phyloP scores from a whole-genome alignment of 2,113 vertebrate genomes.

The Arothron firmamentum region DNA sequence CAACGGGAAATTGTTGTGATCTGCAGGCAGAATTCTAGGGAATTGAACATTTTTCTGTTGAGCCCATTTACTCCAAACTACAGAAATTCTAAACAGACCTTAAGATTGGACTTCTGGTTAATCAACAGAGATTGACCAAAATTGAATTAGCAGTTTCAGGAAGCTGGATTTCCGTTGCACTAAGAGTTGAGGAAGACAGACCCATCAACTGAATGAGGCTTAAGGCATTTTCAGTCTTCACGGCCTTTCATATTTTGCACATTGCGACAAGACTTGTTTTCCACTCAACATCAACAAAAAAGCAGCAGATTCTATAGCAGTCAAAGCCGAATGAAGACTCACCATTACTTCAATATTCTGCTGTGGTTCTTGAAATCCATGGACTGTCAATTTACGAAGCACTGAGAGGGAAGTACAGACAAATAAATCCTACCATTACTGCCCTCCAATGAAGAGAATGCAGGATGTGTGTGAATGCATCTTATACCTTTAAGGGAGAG shows the following conservation, averaged over 20 bases:
- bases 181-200: constrained; percentile 17
- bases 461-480: not conserved
- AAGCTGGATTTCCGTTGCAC: constrained; percentile 31
- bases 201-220: constrained; percentile 45
- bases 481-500: constrained; percentile 91
- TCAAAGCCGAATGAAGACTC: constrained; percentile 60
- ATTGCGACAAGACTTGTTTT: constrained; percentile 28
- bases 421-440: not conserved
- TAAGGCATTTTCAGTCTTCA: constrained; percentile 46
- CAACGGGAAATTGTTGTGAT: constrained; percentile 3
- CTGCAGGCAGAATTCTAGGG: constrained; percentile 22
- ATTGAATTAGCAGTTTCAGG: constrained; percentile 42
- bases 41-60: constrained; percentile 10
- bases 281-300: constrained; percentile 21
- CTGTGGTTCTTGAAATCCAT: constrained; percentile 92
- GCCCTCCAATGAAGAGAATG: too few species aligned
- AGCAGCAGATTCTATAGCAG: constrained; percentile 12
- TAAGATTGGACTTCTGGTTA: constrained; percentile 2
- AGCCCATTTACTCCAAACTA: constrained; percentile 27
- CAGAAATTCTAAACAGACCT: constrained; percentile 43
- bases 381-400: constrained; percentile 92
- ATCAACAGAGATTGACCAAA: constrained; percentile 35
- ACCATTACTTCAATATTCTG: constrained; percentile 93
- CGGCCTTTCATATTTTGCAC: constrained; percentile 34
- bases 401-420: constrained; percentile 66